Evolutionary conservation across 2,113 vertebrate species (phyloP).

Genomic region (Hirundichthys speculiger): DNA sequence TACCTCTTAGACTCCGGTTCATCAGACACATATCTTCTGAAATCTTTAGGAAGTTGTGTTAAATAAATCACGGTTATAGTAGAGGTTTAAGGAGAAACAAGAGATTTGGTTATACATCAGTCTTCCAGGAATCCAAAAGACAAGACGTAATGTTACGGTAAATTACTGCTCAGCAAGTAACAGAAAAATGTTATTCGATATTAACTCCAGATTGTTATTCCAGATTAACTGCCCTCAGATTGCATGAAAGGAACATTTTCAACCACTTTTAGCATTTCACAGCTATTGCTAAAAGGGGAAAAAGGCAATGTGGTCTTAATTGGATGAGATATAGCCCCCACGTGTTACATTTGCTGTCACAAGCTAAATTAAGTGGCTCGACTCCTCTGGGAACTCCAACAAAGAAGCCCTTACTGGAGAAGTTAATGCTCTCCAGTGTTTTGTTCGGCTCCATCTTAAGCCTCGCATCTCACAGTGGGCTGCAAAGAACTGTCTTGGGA

Average conservation of each 20-base stretch:
- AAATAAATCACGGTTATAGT: no score
- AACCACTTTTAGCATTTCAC: constrained; percentile 40
- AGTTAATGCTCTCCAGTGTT: constrained; percentile 69
- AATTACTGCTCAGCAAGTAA: no score
- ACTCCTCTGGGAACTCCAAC: constrained; percentile 60
- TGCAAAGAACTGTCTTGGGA: constrained; percentile 55
- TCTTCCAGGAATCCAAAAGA: no score
- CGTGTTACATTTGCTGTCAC: constrained; percentile 52
- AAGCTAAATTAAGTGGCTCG: constrained; percentile 72
- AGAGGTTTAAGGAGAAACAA: no score
- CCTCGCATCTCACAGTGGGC: constrained; percentile 58
- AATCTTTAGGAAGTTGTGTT: no score
- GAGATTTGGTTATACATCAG: no score
- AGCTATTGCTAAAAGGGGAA: constrained; percentile 48
- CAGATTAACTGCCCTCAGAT: constrained; percentile 1
- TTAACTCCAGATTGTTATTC: constrained; percentile 8
- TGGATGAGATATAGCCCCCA: constrained; percentile 51
- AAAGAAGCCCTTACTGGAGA: constrained; percentile 59
- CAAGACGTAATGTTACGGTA: no score
- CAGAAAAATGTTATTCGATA: constrained; percentile 15
- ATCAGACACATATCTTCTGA: no score
- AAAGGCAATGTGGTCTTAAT: constrained; percentile 59
- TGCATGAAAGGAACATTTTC: constrained; percentile 31
- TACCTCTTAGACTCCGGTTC: no score
- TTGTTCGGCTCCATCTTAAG: constrained; percentile 67